Evolutionary conservation across 1,140 invertebrate genomes (phyloP).

Genomic region (Arion vulgaris): DNA sequence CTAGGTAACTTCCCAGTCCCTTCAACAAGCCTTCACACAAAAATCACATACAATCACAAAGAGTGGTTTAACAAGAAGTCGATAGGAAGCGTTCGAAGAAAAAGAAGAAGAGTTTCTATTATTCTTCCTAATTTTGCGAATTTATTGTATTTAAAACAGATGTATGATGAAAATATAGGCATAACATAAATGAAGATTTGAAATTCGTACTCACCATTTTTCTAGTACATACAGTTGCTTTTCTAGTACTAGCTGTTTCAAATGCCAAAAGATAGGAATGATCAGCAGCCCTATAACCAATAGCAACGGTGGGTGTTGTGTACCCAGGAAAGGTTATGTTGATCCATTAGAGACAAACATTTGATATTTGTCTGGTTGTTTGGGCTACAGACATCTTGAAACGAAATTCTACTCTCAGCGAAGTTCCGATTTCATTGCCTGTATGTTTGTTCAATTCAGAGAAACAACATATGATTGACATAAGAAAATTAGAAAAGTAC

Average conservation of each 20-base stretch:
- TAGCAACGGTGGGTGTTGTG: conserved; percentile 47
- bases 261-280: conserved; percentile 47
- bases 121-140: no score
- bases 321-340: conserved; percentile 44
- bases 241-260: conserved; percentile 43
- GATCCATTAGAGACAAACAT: conserved; percentile 52
- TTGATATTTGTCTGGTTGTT: conserved; percentile 45
- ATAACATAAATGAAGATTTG: no score
- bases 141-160: no score
- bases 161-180: no score
- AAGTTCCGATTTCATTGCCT: conserved; percentile 48
- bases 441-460: neutral
- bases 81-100: no score
- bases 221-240: conserved; percentile 47
- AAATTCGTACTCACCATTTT: conserved; percentile 43
- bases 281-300: conserved; percentile 47
- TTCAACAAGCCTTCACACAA: no score
- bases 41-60: no score
- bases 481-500: no score
- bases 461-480: no score
- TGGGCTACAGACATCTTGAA: conserved; percentile 44
- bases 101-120: no score
- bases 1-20: no score
- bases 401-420: conserved; percentile 41
- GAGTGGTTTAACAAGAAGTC: no score